Base-by-base conservation (phyloP, 1,140 invertebrate species). In the Eurosta solidaginis region DNA sequence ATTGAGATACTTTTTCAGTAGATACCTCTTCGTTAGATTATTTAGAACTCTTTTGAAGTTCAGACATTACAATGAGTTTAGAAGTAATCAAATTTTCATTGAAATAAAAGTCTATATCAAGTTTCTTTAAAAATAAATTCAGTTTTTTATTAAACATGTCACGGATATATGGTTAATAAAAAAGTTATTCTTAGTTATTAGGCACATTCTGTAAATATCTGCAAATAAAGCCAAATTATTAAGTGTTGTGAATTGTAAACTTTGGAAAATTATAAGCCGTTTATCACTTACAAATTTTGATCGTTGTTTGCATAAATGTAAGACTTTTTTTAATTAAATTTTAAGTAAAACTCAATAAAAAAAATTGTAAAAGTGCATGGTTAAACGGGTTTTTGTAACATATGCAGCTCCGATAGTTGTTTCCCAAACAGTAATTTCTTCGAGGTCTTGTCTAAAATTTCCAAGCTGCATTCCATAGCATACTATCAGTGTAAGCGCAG, bases 171-270 rank as follows among this genome's bases (percentile, higher is more conserved):
- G 44, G 73, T 74, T 74, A 47, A 74, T 74, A 74, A 74, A 74
- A 74, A 74, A 74, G 20, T 33, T 74, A 45, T 59, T 45, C 40
- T 45, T 74, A 74, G 73, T 74, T 22, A 47, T 74, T 45, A 59
- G 33, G 54, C 54, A 59, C 27, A 74, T 74, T 74, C 25, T 74
- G 73, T 36, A 74, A 45, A 33, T 73, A 44, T 74, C 25, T 74
- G 73, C 73, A 74, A 45, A 33, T 73, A 44, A 45, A 74, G 73
- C 40, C 22, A 74, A 74, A 74, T 74, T 74, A 42, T 42, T 74
- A 74, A 74, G 73, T 74, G 73, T 74, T 74, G 73, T 74, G 40
- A 74, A 59, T 25, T 59, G 54, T 59, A 59, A 25, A n/a, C 29
- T 59, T 59, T 59, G 54, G 54, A 74, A 33, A 74, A 44, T 42